Evolutionary conservation across 2,888 invertebrate genomes (phyloP).

Genomic region (Idaea straminata): DNA sequence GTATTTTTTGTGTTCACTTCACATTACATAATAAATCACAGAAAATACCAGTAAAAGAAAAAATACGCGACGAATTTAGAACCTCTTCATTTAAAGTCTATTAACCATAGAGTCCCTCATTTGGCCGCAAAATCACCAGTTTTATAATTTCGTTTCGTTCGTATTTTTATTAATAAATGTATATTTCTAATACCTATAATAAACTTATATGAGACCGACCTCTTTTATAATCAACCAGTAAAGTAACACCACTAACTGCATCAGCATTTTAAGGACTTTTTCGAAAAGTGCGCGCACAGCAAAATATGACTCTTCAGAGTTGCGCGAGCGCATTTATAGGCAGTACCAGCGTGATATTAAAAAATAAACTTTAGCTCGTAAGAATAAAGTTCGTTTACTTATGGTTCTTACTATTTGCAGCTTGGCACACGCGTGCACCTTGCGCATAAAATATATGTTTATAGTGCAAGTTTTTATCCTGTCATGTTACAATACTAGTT

Average conservation of each 20-base stretch:
- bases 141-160: too few relatives aligned
- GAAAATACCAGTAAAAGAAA: too few relatives aligned
- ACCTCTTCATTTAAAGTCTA: too few relatives aligned
- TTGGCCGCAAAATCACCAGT: too few relatives aligned
- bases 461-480: slow-evolving; percentile 9
- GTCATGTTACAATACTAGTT: slow-evolving; percentile 3
- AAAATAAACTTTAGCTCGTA: background rate
- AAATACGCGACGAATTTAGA: too few relatives aligned
- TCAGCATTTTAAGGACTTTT: slow-evolving; percentile 41
- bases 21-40: too few relatives aligned
- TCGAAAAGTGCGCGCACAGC: slow-evolving; percentile 46
- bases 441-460: slow-evolving; percentile 31
- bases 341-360: slow-evolving; percentile 15
- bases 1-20: too few relatives aligned
- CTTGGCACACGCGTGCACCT: slow-evolving; percentile 34
- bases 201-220: background rate
- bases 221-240: slow-evolving; percentile 41
- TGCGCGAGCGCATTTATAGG: slow-evolving; percentile 18
- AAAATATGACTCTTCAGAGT: slow-evolving; percentile 40
- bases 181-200: background rate
- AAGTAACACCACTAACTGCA: slow-evolving; percentile 52
- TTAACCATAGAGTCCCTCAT: too few relatives aligned
- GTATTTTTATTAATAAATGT: background rate
- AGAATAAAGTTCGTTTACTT: slow-evolving; percentile 2
- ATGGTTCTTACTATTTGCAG: slow-evolving; percentile 14